Base-by-base conservation (phyloP, 2,113 vertebrate species). In the Lichenostomus cassidix region DNA sequence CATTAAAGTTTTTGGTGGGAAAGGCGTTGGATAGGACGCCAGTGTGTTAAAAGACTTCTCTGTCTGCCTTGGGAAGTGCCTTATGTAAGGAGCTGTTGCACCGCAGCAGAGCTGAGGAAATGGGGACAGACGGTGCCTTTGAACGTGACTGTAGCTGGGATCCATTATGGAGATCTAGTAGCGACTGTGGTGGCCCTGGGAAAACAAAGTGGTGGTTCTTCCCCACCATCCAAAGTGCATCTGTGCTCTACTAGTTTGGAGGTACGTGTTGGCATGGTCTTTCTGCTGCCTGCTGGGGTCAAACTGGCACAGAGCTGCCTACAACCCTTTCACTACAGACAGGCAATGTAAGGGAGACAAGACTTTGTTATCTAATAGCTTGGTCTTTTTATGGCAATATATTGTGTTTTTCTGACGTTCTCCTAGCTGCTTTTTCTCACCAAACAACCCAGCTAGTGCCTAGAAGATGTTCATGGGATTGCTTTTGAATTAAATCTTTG, bases 91-190 rank as follows among this genome's bases (percentile, higher is more conserved):
- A 95, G 23, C 59, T 23, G 31, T 79, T 19, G 14, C 83, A 25
- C 24, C 0, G 0, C 0, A 0, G 50, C 60, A 17, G 50, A 64
- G 35, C 63, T 12, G 14, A 52, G 31, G 69, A 53, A 41, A 2
- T 0, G 6, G 80, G 83, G 58, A 68, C 49, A 65, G n/a, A 10
- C 1, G 1, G 28, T 0, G 14, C 69, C n/a, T 60, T 81, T 62
- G 71, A 62, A 37, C 2, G 2, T 74, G 75, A 12, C 33, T 22
- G 12, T n/a, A 5, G 59, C 13, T 22, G 80, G 19, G 18, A 27
- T 89, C 58, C 28, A 37, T 70, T 5, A 41, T 2, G 22, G 83
- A 69, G 12, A 35, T 64, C 49, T 27, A 31, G 27, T 47, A 52
- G 65, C 2, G 0, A 12, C 49, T 20, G 7, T 11, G 28, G 71